phyloP scores from a whole-genome alignment of 2,113 vertebrate species.

The Nipponia nippon region DNA sequence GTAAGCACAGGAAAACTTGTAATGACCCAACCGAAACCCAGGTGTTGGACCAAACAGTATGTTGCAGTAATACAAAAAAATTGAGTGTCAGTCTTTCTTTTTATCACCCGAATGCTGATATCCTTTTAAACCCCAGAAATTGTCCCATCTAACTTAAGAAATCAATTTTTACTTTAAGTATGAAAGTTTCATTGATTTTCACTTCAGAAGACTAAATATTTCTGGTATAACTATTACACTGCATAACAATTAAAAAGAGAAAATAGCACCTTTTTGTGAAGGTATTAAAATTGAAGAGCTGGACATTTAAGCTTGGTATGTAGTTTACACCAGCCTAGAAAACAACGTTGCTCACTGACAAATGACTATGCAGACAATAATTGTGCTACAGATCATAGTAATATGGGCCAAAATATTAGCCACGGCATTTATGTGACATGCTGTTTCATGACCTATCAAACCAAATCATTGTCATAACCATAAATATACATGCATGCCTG shows the following conservation, averaged over 20 bases:
- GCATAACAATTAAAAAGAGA: slow-evolving; percentile 59
- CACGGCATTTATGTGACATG: slow-evolving; percentile 14
- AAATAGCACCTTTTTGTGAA: slow-evolving; percentile 22
- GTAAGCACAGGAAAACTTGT: not conserved
- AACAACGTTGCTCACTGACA: slow-evolving; percentile 60
- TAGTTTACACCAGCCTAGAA: slow-evolving; percentile 43
- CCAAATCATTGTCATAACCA: not conserved
- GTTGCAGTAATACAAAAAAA: not conserved
- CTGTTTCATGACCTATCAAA: slow-evolving; percentile 48
- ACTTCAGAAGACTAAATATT: slow-evolving; percentile 51
- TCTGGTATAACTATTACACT: slow-evolving; percentile 46
- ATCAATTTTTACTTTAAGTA: slow-evolving; percentile 59
- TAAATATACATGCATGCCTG: not conserved
- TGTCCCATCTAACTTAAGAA: slow-evolving; percentile 44
- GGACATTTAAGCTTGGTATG: slow-evolving; percentile 45
- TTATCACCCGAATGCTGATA: not conserved
- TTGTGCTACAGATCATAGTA: slow-evolving; percentile 51
- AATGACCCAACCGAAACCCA: not conserved
- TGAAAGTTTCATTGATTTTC: slow-evolving; percentile 61
- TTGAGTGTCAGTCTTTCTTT: not conserved
- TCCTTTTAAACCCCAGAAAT: not conserved
- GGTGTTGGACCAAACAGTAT: not conserved
- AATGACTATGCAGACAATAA: slow-evolving; percentile 68
- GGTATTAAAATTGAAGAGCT: slow-evolving; percentile 52
- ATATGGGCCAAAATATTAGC: slow-evolving; percentile 48